phyloP scores from a whole-genome alignment of 2,797 vertebrate species.

The Dipus sagitta region DNA sequence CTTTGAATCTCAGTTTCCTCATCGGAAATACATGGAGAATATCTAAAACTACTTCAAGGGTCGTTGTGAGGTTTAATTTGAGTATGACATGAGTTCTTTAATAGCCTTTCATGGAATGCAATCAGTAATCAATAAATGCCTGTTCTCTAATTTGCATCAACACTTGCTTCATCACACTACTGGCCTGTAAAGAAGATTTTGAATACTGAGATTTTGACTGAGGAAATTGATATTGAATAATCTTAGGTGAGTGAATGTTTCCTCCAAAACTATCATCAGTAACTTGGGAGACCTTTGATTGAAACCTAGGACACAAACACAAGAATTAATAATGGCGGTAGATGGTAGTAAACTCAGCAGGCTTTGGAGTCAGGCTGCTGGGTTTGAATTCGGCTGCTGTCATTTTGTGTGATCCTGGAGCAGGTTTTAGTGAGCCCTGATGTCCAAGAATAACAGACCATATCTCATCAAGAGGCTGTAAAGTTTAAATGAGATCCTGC shows the following conservation, averaged over 20 bases:
- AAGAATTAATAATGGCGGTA: neutral
- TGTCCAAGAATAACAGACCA: neutral
- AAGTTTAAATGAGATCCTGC: neutral
- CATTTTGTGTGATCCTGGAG: neutral
- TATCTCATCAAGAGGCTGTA: neutral
- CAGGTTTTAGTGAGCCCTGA: neutral
- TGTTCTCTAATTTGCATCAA: neutral
- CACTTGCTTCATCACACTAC: neutral
- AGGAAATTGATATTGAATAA: slow-evolving; percentile 17
- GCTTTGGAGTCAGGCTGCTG: neutral
- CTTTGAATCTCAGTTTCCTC: neutral
- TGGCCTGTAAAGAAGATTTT: neutral
- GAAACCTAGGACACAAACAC: neutral
- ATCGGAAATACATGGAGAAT: neutral
- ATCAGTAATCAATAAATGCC: slow-evolving; percentile 22
- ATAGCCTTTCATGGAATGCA: neutral
- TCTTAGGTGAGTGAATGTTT: neutral
- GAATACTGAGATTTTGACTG: neutral
- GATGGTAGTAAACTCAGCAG: neutral
- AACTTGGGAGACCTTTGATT: neutral
- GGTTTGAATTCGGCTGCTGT: neutral
- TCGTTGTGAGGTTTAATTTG: neutral
- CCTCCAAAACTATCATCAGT: neutral
- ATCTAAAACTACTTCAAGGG: neutral
- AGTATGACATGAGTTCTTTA: neutral